These are phyloP conservation scores for Rousettus leschenaultii DNA, from an alignment of 2,113 vertebrate species.

Conservation along the genomic window DNA sequence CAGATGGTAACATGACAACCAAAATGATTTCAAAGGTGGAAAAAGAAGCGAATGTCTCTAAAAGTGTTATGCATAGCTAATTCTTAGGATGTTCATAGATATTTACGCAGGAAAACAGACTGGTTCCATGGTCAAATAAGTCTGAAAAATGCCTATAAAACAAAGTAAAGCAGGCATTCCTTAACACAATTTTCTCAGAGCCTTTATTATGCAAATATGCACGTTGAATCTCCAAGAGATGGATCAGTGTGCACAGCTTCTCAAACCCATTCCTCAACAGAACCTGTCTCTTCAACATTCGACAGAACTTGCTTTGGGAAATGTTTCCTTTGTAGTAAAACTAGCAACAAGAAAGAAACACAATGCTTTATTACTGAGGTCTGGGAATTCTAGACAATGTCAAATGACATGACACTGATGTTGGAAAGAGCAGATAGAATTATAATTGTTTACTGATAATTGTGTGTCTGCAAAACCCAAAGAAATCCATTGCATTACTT, in stretches of 20 bases:
- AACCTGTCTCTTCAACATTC: neutral
- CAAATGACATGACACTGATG: neutral
- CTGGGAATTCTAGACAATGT: neutral
- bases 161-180: neutral
- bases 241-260: neutral
- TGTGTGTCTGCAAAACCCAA: neutral
- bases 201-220: neutral
- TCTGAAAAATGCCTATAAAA: neutral
- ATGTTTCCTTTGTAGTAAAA: neutral
- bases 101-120: neutral
- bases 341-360: neutral
- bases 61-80: neutral
- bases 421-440: neutral
- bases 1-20: neutral
- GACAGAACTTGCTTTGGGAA: neutral
- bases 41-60: neutral
- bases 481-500: neutral
- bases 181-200: neutral
- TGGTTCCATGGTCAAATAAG: neutral
- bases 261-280: neutral
- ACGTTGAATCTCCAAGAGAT: fast-evolving
- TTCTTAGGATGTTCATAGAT: neutral
- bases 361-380: neutral
- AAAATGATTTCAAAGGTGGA: neutral
- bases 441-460: neutral